Evolutionary conservation across 2,113 vertebrate genomes (phyloP), one percentile per base, ranked within the genome.

Genomic region (Nycticryphes semicollaris): DNA sequence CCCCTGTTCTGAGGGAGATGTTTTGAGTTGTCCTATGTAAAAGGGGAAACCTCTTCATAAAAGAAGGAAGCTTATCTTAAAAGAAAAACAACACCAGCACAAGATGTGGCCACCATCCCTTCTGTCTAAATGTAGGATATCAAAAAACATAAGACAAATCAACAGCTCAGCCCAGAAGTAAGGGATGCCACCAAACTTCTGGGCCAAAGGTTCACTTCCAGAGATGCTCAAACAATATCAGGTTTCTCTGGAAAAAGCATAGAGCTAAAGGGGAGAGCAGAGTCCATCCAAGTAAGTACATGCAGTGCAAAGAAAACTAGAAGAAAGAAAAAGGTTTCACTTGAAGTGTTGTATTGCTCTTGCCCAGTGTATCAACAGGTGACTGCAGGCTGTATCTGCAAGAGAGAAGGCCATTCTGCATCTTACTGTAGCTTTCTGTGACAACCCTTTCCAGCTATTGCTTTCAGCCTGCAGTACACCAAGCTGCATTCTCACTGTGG

Each of bases 141-240:
- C 19, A 35, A 28, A 28, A 43, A 14, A 24, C 15, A 56, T 4
- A 17, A 39, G 13, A 37, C 7, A 28, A 66, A 54, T 9, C 1
- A 48, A 25, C 21, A 50, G 9, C 7, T 35, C 4, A 17, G 31
- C 17, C 41, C 37, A 14, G 22, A 6, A 10, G 27, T 5, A 23
- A 23, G 24, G 30, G 68, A 35, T 3, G 6, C 25, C 31, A 25
- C 30, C 21, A 48, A 10, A 41, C 10, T 41, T 47, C 19, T 7
- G 8, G 22, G 73, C 31, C 2, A 3, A 11, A 21, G 12, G 11
- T 14, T 39, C 10, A 24, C 20, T n/a, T 30, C 25, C 21, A 5
- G 14, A 23, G 18, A 59, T 0, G 0, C 19, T 37, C 17, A 22
- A 10, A 22, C 7, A 66, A 4, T 3, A 43, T 7, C 25, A 59